A percentile compares a stretch with the other conserved stretches of the same genome.
Conservation (phyloP, 2,113 vertebrate genomes). For the Cyprinus carpio region DNA sequence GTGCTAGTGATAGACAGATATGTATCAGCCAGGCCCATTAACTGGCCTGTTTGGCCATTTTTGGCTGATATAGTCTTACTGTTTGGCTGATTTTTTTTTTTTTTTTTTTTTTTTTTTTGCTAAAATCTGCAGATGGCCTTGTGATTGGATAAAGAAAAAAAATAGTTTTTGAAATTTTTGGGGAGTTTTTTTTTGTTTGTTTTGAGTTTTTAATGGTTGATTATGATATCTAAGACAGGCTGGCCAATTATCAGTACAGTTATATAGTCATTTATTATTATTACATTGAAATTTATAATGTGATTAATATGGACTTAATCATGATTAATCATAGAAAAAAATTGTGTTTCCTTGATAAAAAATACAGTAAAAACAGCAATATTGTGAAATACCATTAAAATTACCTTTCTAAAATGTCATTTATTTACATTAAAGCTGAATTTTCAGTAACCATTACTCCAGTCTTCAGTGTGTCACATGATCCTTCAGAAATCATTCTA, state of each 20-base stretch:
- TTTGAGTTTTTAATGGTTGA: neutral
- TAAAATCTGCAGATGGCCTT: no score
- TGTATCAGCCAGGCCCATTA: neutral
- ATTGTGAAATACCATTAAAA: no score
- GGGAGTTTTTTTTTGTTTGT: no score
- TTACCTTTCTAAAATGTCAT: no score
- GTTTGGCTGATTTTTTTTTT: neutral
- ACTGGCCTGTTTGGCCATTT: neutral
- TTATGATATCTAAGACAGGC: neutral
- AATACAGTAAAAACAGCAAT: no score
- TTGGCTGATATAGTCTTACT: neutral
- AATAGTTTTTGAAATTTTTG: no score
- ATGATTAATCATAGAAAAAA: no score
- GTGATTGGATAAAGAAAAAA: neutral
- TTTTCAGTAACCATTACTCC: neutral
- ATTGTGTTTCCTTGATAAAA: no score
- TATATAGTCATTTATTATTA: neutral
- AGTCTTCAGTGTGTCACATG: neutral
- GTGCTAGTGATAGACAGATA: constrained; percentile 2
- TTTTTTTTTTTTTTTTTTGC: no score
- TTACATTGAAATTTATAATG: no score
- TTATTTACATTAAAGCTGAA: neutral
- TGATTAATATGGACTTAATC: no score
- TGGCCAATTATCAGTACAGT: neutral
- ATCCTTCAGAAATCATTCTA: neutral